Conservation (phyloP, 2,113 vertebrate genomes). For the Nerophis ophidion region DNA sequence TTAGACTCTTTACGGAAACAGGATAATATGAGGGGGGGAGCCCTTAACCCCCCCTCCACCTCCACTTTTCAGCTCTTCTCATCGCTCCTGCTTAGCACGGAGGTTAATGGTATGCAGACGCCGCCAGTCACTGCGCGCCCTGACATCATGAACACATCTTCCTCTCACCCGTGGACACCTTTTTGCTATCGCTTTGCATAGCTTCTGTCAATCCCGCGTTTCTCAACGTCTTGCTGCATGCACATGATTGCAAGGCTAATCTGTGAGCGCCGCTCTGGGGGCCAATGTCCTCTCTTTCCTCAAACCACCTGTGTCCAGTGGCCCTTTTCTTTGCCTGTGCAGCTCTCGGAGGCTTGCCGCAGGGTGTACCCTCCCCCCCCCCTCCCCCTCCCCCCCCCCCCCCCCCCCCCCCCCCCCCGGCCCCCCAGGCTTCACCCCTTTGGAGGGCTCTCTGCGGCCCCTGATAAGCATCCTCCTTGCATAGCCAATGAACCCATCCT, state of each 20-base stretch:
- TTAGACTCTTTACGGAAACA: constrained; percentile 44
- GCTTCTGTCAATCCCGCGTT: constrained; percentile 4
- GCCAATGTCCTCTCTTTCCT: constrained; percentile 41
- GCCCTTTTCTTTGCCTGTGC: constrained; percentile 44
- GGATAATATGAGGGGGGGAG: constrained; percentile 49
- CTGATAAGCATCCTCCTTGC: constrained; percentile 55
- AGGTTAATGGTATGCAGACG: constrained; percentile 62
- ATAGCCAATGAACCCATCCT: constrained; percentile 18
- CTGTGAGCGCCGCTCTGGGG: constrained; percentile 19
- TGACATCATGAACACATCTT: constrained; percentile 58
- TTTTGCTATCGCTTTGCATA: constrained; percentile 14
- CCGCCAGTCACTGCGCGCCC: constrained; percentile 45
- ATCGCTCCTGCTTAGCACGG: constrained; percentile 47
- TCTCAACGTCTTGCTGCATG: constrained; percentile 4
- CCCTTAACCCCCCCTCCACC: constrained; percentile 45
- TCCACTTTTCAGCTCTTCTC: constrained; percentile 40
- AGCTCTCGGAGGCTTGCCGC: constrained; percentile 41
- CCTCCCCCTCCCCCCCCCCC: constrained; percentile 13
- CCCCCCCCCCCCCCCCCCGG: constrained; percentile 4
- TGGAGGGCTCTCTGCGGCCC: constrained; percentile 45
- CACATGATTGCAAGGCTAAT: constrained; percentile 29
- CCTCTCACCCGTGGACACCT: constrained; percentile 29
- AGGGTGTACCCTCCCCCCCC: constrained; percentile 35
- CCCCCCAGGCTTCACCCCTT: constrained; percentile 40
- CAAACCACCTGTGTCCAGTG: constrained; percentile 61